A percentile compares a stretch with the other conserved stretches of the same genome.
phyloP scores from a whole-genome alignment of 2,888 invertebrate genomes.

The Epinotia bilunana region DNA sequence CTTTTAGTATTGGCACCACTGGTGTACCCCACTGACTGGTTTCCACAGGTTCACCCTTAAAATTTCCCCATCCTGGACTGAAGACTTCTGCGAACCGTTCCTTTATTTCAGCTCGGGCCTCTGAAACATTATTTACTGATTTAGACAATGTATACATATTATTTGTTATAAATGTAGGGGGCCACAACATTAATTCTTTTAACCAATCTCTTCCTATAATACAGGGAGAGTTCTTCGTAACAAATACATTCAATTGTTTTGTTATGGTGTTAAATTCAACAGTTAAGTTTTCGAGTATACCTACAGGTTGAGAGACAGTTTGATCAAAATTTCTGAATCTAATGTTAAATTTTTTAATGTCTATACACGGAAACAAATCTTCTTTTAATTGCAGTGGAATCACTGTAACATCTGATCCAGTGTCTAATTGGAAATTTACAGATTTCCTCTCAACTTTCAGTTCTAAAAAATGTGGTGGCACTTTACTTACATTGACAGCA shows the following conservation, averaged over 20 bases:
- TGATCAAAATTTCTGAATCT: conserved; percentile 2
- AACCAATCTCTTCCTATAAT: conserved; percentile 7
- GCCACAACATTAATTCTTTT: not conserved
- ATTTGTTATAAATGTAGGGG: not conserved
- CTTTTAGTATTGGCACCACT: conserved; percentile 40
- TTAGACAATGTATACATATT: not conserved
- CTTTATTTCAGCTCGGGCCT: conserved; percentile 10
- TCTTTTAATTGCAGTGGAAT: not conserved
- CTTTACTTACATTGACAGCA: not conserved
- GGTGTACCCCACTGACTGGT: conserved; percentile 35
- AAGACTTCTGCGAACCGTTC: conserved; percentile 28
- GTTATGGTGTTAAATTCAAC: not conserved
- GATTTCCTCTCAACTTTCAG: not conserved
- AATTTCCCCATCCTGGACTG: conserved; percentile 28
- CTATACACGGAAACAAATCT: not conserved
- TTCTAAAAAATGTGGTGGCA: not conserved
- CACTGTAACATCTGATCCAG: not conserved
- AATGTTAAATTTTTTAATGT: not conserved
- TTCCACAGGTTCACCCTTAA: not conserved
- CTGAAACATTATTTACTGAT: conserved; percentile 23
- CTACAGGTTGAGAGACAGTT: not conserved
- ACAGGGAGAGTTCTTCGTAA: not conserved
- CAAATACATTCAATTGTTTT: not conserved
- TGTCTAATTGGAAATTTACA: not conserved
- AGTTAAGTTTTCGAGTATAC: not conserved